These are phyloP conservation scores for Platysternon megacephalum DNA, from an alignment of 2,113 vertebrate genomes.

Conservation along the genomic window DNA sequence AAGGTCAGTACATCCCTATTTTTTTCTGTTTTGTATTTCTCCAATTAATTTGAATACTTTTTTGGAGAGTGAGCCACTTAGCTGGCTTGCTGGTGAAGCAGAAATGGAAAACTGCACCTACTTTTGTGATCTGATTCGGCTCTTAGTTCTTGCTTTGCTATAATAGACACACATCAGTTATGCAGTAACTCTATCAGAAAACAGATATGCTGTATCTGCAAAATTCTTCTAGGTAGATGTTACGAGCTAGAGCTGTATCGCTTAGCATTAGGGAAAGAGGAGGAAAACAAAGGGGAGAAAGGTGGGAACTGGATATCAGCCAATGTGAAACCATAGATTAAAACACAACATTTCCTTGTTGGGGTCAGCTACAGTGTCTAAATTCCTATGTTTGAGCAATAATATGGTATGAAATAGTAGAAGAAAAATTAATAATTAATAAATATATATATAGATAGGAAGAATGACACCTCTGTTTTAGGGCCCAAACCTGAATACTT, in stretches of 20 bases:
- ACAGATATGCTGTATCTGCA: neutral
- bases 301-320: neutral
- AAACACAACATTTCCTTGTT: neutral
- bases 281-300: neutral
- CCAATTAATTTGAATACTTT: constrained; percentile 7
- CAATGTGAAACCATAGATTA: neutral
- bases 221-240: neutral
- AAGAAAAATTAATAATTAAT: neutral
- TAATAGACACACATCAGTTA: neutral
- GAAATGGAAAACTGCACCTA: constrained; percentile 14
- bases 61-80: neutral
- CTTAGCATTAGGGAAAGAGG: neutral
- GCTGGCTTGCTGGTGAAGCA: neutral
- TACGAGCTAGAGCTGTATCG: neutral
- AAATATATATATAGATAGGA: neutral
- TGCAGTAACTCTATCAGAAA: neutral
- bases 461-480: rapidly evolving
- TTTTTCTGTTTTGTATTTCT: constrained; percentile 17
- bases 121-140: neutral
- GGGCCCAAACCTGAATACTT: neutral
- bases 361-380: neutral
- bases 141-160: neutral
- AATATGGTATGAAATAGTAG: neutral
- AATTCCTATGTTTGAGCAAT: neutral
- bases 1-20: neutral